Evolutionary conservation across 2,113 vertebrate species (phyloP), one percentile per base, ranked within the genome.

Genomic region (Polypterus bichir): DNA sequence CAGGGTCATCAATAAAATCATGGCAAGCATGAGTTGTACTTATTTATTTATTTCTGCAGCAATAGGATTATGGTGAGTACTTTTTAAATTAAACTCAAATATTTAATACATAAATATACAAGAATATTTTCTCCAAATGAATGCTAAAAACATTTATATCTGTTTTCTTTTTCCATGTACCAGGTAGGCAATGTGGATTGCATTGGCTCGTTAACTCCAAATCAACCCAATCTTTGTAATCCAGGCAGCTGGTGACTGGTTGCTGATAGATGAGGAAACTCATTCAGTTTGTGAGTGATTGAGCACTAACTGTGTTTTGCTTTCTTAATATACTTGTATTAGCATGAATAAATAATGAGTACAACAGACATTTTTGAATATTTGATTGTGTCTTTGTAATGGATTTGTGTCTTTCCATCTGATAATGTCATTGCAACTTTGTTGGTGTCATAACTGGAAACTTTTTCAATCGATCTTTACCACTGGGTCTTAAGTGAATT

Each of bases 281-380:
- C 90, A 94, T 94, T 92, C 86, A 82, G 83, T 84, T 76, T 87
- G 87, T 91, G 91, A 94, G 86, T 93, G 93, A 97, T 92, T 88
- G 91, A 92, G 89, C 68, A 70, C 87, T 86, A 90, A 93, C 86
- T 86, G 88, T 87, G 88, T 90, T 94, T 92, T 92, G 90, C 89
- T 94, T 91, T 92, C 92, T 94, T 94, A 93, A 92, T 96, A 94
- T 94, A 92, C 92, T 93, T 88, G 82, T 94, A 94, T 97, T 95
- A 94, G 88, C 90, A 91, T 92, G 90, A 92, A 95, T 96, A 97
- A 97, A 89, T 94, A 93, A 96, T 90, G 84, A 91, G 83, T 66
- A 71, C 85, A 85, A 87, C 86, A 79, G 85, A 80, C 88, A 88
- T 88, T 88, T 90, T 89, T 91, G 89, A 89, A 96, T 94, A 96